Conservation (phyloP, 2,113 vertebrate genomes). For the Oostethus manadensis region DNA sequence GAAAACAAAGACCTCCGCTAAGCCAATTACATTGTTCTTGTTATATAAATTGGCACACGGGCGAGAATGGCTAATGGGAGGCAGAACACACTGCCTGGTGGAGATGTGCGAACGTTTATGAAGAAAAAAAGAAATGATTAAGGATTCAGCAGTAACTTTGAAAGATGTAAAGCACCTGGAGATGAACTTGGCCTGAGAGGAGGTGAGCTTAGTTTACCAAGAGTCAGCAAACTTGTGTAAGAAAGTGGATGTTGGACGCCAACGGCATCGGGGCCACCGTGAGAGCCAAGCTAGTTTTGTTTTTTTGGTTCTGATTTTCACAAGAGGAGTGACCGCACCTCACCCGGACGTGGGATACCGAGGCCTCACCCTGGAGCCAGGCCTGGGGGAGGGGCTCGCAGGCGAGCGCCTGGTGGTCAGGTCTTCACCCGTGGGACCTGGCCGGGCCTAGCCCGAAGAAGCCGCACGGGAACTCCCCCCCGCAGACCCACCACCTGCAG, state of each 20-base stretch:
- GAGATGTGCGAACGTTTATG: conserved; percentile 14
- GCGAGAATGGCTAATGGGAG: conserved; percentile 40
- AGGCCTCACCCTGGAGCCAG: too few relatives aligned
- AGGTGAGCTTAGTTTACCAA: conserved; percentile 33
- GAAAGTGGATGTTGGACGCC: conserved; percentile 5
- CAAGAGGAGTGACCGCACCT: too few relatives aligned
- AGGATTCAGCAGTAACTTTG: conserved; percentile 53
- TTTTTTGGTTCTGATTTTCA: too few relatives aligned
- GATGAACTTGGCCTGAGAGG: conserved; percentile 45
- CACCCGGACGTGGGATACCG: too few relatives aligned
- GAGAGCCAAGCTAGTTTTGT: background rate
- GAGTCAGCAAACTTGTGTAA: conserved; percentile 15
- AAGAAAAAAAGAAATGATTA: conserved; percentile 38
- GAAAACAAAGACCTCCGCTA: conserved; percentile 8
- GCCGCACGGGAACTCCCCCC: too few relatives aligned
- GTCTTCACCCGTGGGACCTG: too few relatives aligned
- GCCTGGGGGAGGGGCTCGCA: too few relatives aligned
- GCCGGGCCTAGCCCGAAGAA: too few relatives aligned
- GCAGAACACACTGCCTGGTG: conserved; percentile 21
- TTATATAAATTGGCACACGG: conserved; percentile 52
- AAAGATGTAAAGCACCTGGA: conserved; percentile 39
- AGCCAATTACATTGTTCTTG: conserved; percentile 40
- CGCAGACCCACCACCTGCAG: too few relatives aligned
- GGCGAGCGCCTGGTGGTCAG: too few relatives aligned
- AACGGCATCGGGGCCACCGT: background rate